Percentiles rank a stretch among this genome's conserved stretches.
Evolutionary conservation across 2,888 invertebrate genomes (phyloP).

Genomic region (Pammene fasciana): DNA sequence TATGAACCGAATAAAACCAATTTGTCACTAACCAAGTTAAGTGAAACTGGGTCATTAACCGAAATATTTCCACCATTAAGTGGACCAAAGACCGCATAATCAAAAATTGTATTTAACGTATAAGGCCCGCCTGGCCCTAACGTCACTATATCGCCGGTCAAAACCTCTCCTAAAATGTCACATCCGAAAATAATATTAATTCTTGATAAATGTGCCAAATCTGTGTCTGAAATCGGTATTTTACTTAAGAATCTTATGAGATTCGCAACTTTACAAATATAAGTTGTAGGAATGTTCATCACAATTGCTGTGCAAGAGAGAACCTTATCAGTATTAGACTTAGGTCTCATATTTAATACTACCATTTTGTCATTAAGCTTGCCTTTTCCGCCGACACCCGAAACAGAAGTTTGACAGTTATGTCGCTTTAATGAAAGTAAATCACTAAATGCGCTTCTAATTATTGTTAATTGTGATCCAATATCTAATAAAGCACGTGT

Average conservation of each 20-base stretch:
- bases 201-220: background rate
- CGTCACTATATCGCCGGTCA: background rate
- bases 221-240: background rate
- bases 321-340: background rate
- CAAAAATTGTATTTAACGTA: slow-evolving; percentile 5
- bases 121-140: slow-evolving; percentile 8
- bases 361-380: background rate
- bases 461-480: background rate
- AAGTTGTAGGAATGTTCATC: slow-evolving; percentile 4
- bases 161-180: slow-evolving; percentile 4
- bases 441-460: background rate
- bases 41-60: background rate
- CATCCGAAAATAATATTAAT: slow-evolving; percentile 7
- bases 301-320: background rate
- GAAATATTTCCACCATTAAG: background rate
- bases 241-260: background rate
- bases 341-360: background rate
- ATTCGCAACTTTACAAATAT: background rate
- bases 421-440: background rate
- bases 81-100: background rate
- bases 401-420: background rate
- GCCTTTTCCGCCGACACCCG: background rate
- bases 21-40: no score
- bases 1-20: no score
- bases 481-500: background rate